Evolutionary conservation across 2,113 vertebrate species (phyloP).

Genomic region (Sigmodon hispidus): DNA sequence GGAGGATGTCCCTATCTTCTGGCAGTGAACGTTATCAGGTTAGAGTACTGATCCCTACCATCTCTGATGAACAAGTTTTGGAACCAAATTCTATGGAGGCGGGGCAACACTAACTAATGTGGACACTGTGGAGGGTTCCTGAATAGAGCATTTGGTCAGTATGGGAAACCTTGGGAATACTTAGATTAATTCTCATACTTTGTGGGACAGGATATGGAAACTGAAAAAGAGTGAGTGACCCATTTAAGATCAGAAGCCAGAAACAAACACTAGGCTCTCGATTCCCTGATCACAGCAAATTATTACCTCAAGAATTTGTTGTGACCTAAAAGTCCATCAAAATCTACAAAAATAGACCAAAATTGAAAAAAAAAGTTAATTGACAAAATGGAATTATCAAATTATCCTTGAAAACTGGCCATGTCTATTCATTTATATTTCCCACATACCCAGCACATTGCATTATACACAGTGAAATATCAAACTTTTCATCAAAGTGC

Average conservation of each 20-base stretch:
- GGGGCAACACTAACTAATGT: background rate
- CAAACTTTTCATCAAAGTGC: background rate
- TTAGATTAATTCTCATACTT: background rate
- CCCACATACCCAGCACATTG: background rate
- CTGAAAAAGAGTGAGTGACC: background rate
- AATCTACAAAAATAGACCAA: background rate
- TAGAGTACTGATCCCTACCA: background rate
- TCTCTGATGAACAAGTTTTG: conserved; percentile 26
- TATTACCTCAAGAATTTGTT: background rate
- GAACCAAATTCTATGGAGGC: background rate
- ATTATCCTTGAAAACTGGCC: background rate
- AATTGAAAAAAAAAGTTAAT: background rate
- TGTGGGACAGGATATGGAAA: background rate
- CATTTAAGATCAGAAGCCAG: background rate
- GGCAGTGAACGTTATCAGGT: background rate
- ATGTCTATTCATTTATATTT: background rate
- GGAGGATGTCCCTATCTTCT: background rate
- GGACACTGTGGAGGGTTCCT: background rate
- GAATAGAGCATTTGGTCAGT: background rate
- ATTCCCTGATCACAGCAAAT: background rate
- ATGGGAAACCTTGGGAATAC: background rate
- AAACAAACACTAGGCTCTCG: background rate
- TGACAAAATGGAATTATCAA: background rate
- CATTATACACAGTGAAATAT: background rate
- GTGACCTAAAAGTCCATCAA: background rate